Conservation (phyloP, 2,797 vertebrate species). For the Eulemur rubriventer region DNA sequence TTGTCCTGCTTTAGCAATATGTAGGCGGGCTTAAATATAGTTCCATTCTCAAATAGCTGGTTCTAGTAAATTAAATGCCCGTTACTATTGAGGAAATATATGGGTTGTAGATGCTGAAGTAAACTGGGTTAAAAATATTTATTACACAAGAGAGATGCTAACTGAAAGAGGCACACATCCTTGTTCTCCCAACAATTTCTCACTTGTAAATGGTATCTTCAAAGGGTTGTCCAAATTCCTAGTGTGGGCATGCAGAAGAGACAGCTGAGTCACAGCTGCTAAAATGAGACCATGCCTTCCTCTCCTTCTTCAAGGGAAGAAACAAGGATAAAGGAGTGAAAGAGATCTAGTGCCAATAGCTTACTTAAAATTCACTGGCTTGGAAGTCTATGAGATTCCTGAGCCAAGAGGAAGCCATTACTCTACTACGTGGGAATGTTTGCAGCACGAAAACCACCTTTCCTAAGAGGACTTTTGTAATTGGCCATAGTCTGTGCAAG, state of each 20-base stretch:
- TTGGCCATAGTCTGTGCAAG: background rate
- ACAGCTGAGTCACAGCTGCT: conserved; percentile 78
- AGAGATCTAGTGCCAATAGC: background rate
- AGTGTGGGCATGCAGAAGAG: background rate
- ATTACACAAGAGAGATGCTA: conserved; percentile 6
- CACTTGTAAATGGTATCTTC: conserved; percentile 47
- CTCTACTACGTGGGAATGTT: background rate
- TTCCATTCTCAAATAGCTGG: conserved; percentile 49
- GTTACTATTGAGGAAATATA: conserved; percentile 46
- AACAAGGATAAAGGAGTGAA: background rate
- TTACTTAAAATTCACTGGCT: conserved; percentile 8
- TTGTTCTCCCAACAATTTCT: conserved; percentile 39
- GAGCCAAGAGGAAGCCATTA: background rate
- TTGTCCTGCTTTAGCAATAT: background rate
- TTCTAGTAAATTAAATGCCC: conserved; percentile 39
- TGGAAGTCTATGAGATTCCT: background rate
- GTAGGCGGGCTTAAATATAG: conserved; percentile 61
- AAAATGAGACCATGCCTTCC: background rate
- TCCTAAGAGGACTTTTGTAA: background rate
- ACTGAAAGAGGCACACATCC: background rate
- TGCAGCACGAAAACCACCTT: background rate
- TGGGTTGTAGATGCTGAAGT: conserved; percentile 44
- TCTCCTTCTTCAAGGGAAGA: background rate
- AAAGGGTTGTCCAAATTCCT: conserved; percentile 55
- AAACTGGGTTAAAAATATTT: conserved; percentile 59